phyloP scores from a whole-genome alignment of 1,140 invertebrate species.

The Bilobella aurantiaca region DNA sequence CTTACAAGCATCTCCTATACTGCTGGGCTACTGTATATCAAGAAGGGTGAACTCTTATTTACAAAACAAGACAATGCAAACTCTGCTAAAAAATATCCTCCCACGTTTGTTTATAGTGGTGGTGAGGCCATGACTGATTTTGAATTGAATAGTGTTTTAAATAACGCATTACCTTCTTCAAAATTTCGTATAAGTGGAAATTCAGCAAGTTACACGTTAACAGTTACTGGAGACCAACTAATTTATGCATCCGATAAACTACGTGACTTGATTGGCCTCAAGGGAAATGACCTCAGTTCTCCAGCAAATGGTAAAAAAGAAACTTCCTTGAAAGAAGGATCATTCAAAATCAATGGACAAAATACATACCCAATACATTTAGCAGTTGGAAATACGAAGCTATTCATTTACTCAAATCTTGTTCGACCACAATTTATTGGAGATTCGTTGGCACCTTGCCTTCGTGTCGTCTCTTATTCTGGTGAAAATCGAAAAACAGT shows the following conservation, averaged over 20 bases:
- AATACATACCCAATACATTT: background rate
- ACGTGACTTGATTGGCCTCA: too few species aligned
- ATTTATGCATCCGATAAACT: too few species aligned
- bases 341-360: background rate
- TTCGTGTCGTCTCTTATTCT: slow-evolving; percentile 19
- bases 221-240: too few species aligned
- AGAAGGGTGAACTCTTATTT: background rate
- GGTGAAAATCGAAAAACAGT: background rate
- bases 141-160: background rate
- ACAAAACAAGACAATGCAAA: background rate
- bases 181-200: too few species aligned
- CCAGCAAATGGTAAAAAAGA: too few species aligned
- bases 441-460: slow-evolving; percentile 36
- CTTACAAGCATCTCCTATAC: background rate
- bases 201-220: too few species aligned
- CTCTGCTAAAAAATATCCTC: background rate
- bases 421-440: slow-evolving; percentile 38
- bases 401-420: slow-evolving; percentile 39
- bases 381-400: background rate
- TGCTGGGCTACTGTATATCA: background rate
- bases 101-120: background rate
- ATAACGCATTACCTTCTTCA: too few species aligned
- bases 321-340: too few species aligned
- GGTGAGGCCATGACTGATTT: background rate
- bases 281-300: background rate